A percentile compares a stretch with the other conserved stretches of the same genome.
phyloP scores from a whole-genome alignment of 1,140 invertebrate species.

The Xylocopa sonorina region DNA sequence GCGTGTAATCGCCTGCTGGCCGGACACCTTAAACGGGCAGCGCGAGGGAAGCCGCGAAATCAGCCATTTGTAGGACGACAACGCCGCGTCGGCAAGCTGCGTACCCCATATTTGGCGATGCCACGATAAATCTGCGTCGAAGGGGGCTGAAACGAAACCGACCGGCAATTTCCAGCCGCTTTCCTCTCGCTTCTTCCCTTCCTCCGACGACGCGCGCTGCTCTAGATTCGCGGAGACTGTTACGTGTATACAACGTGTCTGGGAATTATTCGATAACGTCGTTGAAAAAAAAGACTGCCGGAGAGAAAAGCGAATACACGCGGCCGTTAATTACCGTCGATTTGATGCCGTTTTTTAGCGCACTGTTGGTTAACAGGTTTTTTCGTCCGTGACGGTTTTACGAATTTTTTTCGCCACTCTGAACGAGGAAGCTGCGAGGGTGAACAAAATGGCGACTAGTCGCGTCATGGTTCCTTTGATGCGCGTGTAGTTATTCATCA shows the following conservation, averaged over 20 bases:
- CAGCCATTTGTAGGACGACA: conserved; percentile 66
- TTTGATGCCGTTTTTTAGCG: not conserved
- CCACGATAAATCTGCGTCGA: conserved; percentile 73
- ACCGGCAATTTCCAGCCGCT: conserved; percentile 38
- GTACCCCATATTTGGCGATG: conserved; percentile 74
- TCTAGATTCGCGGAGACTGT: conserved; percentile 2
- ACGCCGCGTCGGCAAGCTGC: conserved; percentile 66
- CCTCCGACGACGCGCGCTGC: not conserved
- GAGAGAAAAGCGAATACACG: not conserved
- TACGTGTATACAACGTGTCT: not conserved
- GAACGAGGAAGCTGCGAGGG: not conserved
- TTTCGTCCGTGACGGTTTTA: too few species aligned
- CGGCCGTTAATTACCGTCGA: not conserved
- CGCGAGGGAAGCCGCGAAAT: conserved; percentile 67
- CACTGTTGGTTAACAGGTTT: not conserved
- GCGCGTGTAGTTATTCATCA: too few species aligned
- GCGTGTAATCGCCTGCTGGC: conserved; percentile 70
- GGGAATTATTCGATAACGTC: not conserved
- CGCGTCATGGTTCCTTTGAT: too few species aligned
- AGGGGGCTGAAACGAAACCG: conserved; percentile 52
- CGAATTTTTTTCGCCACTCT: not conserved
- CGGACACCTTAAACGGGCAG: conserved; percentile 71
- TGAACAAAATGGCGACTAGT: too few species aligned
- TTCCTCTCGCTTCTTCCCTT: conserved; percentile 20
- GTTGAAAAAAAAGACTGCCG: not conserved